Evolutionary conservation across 2,113 vertebrate genomes (phyloP).

Genomic region (Xyrauchen texanus): DNA sequence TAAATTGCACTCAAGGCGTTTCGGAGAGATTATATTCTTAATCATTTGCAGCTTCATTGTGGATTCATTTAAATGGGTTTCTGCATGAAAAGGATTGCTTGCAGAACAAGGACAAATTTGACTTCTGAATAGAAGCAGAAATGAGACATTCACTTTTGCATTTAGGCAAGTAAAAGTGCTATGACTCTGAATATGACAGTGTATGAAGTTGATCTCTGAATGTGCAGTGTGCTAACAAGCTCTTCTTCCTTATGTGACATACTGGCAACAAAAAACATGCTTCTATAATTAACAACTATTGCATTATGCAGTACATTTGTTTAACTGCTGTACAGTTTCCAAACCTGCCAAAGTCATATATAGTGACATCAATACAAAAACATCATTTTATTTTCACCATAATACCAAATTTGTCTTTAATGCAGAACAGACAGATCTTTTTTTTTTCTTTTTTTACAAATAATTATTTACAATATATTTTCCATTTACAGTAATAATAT

Average conservation of each 20-base stretch:
- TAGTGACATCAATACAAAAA: too few species aligned
- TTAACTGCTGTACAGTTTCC: too few species aligned
- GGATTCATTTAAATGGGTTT: conserved; percentile 34
- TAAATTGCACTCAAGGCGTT: conserved; percentile 30
- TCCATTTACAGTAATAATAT: too few species aligned
- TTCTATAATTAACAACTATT: too few species aligned
- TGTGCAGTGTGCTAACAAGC: neutral
- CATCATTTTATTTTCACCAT: too few species aligned
- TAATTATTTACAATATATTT: too few species aligned
- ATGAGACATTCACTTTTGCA: neutral
- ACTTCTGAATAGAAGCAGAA: neutral
- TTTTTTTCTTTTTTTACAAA: too few species aligned
- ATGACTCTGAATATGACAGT: neutral
- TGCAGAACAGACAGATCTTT: too few species aligned
- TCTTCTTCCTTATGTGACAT: neutral
- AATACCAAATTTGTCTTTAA: too few species aligned
- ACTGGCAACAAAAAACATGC: neutral
- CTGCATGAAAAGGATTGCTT: conserved; percentile 16
- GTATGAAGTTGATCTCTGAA: conserved; percentile 1
- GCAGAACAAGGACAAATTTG: neutral
- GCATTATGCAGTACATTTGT: too few species aligned
- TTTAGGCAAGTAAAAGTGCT: too few species aligned
- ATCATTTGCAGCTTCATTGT: conserved; percentile 40
- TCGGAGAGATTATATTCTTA: conserved; percentile 34
- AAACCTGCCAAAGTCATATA: too few species aligned